Base-by-base conservation (phyloP, 2,113 vertebrate species). In the Plectropomus leopardus region DNA sequence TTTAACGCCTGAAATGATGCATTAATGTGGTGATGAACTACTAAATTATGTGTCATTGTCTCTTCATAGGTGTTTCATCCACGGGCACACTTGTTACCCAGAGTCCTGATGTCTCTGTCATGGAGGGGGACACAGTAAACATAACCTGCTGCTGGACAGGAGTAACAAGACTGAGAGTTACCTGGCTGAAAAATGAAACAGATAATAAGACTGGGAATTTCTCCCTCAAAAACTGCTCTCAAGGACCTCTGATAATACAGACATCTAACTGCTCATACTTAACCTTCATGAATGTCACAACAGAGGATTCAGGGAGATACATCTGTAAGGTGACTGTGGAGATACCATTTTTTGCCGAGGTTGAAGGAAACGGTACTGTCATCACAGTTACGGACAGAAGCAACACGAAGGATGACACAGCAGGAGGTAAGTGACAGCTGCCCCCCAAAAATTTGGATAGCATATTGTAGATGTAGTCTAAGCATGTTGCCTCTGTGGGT, bases 291-390 rank as follows among this genome's bases (percentile, higher is more conserved):
- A 50, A 1, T 0, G 1, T 88, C 1, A 55, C 0, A 21, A 4
- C 2, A 40, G 1, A 34, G 0, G 3, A 82, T 54, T 68, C 82
- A 26, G 88, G 73, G 0, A 76, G 0, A 5, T 91, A 91, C 57
- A 28, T 36, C 59, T 91, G 90, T 34, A 8, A 0, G 3, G 34
- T 87, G 6, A 0, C 0, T 17, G 1, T 65, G 36, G 79, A 79
- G 0, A 42, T 88, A 64, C 88, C 88, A 10, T 0, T 0, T 7
- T 23, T 36, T 0, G 0, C 0, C 0, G 0, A 0, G 4, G 1
- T 0, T 4, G 0, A 1, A 1, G 91, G 89, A 78, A 75, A 47
- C 0, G 83, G 90, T 0, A 86, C 86, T 0, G 13, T 67, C 36
- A 11, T 90, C 84, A 87, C 69, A 2, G 82, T 91, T 24, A 69